Base-by-base conservation (phyloP, 37 sponge, comb jelly and placozoan species). In the Halichondria panicea region DNA sequence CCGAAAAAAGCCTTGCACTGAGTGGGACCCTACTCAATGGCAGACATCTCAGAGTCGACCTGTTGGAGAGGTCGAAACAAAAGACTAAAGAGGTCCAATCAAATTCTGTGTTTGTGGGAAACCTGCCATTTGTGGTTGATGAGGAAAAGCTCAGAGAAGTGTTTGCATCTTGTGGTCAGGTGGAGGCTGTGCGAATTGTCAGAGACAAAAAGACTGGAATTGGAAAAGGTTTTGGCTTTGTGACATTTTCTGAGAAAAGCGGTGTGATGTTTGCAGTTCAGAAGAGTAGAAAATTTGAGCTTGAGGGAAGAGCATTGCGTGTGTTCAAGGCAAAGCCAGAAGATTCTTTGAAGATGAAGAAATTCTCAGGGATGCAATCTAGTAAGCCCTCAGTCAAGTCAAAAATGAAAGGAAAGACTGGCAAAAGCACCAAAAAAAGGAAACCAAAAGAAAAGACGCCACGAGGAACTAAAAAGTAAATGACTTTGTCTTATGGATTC, bases 171-270 rank as follows among this genome's bases (percentile, higher is more conserved):
- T 94, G 81, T 83, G 95, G 91, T 6, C 84, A 86, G 2, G 71
- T 94, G 44, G 88, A 86, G 3, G 48, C 80, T 11, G 91, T 94
- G 39, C 74, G 95, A 28, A 55, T 94, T 24, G 66, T 82, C 12
- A 60, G 91, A 45, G 95, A 94, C 36, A 21, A 58, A 11, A 75
- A 76, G 37, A 85, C 89, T 19, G 91, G 91, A 0, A 65, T 89
- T 30, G 91, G 95, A 8, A 94, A 89, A 57, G 95, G 95, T 1
- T 89, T 94, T 87, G 95, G 91, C 0, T 94, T 75, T 83, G 84
- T 94, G 2, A 55, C 62, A 34, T 94, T 89, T 63, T 77, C 31
- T 9, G 95, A 93, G 21, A 71, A 65, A 22, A 45, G 75, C 55
- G 79, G 89, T 34, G 94, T 93, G 38, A 33, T 93, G 82, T 78